Percentiles rank a stretch among this genome's conserved stretches.
Conservation (phyloP, 1,140 invertebrate species). For the Chymomyza costata region DNA sequence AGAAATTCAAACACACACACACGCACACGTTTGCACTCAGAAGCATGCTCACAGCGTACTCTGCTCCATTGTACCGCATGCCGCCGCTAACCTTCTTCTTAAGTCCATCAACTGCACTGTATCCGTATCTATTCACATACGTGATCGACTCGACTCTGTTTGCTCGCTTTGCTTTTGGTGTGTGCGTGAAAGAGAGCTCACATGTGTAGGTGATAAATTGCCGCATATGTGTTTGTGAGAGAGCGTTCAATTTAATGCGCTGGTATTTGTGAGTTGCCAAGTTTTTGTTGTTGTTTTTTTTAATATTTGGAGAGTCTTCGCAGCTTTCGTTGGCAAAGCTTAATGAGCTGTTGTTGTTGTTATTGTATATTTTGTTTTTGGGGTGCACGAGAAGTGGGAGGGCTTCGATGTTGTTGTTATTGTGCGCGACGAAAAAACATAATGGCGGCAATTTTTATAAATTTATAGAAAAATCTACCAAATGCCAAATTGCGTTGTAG, state of each 20-base stretch:
- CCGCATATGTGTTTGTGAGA: constrained; percentile 41
- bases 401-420: constrained; percentile 10
- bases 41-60: no score
- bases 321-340: constrained; percentile 29
- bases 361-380: no score
- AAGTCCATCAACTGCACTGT: constrained; percentile 11
- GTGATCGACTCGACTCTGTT: constrained; percentile 37
- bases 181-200: constrained; percentile 37
- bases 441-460: constrained; percentile 59
- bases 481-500: constrained; percentile 70
- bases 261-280: constrained; percentile 37
- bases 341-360: constrained; percentile 7
- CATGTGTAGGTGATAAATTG: constrained; percentile 64
- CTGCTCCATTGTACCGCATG: no score
- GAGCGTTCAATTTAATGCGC: constrained; percentile 58
- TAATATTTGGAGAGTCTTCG: constrained; percentile 34
- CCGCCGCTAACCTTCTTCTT: no score
- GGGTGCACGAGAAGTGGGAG: constrained; percentile 28
- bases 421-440: constrained; percentile 50
- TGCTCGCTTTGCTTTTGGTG: constrained; percentile 14
- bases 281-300: constrained; percentile 49
- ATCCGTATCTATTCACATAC: constrained; percentile 46
- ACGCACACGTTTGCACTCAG: background rate
- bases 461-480: constrained; percentile 63
- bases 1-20: constrained; percentile 5